Conservation (phyloP, 2,888 invertebrate genomes). For the Apamea epomidion region DNA sequence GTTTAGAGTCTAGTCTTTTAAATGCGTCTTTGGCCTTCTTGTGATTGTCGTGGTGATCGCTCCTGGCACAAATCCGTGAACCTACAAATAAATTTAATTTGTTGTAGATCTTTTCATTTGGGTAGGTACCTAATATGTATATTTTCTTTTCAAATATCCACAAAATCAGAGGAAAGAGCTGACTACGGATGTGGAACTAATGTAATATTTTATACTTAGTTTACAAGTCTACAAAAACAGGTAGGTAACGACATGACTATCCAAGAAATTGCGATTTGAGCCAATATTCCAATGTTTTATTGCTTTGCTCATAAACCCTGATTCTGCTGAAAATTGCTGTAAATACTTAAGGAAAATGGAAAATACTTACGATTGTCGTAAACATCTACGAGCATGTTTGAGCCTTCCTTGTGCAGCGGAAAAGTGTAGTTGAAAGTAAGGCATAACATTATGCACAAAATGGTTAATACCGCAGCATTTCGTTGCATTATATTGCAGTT, state of each 20-base stretch:
- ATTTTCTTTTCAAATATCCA: neutral
- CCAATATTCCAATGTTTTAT: conserved; percentile 2
- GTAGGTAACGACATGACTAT: neutral
- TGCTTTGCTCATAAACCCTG: conserved; percentile 1
- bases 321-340: neutral
- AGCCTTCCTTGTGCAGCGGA: conserved; percentile 75
- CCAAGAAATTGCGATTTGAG: neutral
- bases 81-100: conserved; percentile 60
- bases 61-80: conserved; percentile 64
- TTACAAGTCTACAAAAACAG: neutral
- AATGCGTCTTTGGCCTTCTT: conserved; percentile 73
- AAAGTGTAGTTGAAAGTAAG: conserved; percentile 83
- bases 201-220: neutral
- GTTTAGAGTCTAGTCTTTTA: conserved; percentile 72
- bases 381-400: conserved; percentile 53
- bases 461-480: conserved; percentile 73
- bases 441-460: conserved; percentile 77
- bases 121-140: neutral
- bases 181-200: neutral
- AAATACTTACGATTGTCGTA: conserved; percentile 55
- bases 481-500: conserved; percentile 73
- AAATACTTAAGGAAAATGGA: neutral
- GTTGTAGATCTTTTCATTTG: neutral
- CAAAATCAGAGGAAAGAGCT: neutral
- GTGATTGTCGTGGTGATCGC: conserved; percentile 56